phyloP scores from a whole-genome alignment of 2,797 vertebrate species.

The Fratercula arctica region DNA sequence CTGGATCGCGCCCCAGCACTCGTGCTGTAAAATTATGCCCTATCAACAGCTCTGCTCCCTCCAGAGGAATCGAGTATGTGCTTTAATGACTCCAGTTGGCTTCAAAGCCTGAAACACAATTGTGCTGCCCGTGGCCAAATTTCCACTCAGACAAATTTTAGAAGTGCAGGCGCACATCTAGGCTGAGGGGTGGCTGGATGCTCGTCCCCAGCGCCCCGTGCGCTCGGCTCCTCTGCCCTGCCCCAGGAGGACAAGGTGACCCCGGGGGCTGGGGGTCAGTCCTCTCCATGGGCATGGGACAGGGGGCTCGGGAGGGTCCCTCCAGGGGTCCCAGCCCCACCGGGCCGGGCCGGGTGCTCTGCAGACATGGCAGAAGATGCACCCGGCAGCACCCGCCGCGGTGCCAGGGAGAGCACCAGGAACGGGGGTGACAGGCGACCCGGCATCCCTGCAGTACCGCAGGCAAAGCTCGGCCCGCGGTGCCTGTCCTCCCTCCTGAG shows the following conservation, averaged over 20 bases:
- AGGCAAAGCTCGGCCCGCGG: neutral
- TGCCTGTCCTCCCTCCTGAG: accelerated
- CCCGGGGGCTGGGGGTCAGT: neutral
- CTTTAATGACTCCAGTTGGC: constrained; percentile 22
- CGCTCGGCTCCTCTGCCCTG: accelerated
- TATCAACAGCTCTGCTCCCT: constrained; percentile 11
- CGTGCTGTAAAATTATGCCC: neutral
- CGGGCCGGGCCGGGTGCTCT: neutral
- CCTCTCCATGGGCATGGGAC: neutral
- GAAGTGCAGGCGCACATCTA: neutral
- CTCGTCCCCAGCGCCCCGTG: neutral
- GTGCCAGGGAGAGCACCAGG: neutral
- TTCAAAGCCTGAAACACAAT: constrained; percentile 8
- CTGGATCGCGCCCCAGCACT: neutral
- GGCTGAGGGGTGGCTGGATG: neutral
- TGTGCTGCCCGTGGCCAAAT: constrained; percentile 21
- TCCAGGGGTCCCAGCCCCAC: neutral
- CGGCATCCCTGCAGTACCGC: accelerated
- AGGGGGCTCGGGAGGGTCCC: accelerated
- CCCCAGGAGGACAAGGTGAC: neutral
- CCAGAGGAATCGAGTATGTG: neutral
- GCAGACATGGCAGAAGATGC: neutral
- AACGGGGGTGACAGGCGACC: neutral
- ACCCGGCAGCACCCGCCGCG: accelerated
- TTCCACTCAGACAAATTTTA: neutral